Percentiles rank a stretch among this genome's conserved stretches.
Evolutionary conservation across 2,888 invertebrate genomes (phyloP).

Genomic region (Eupithecia dodoneata): DNA sequence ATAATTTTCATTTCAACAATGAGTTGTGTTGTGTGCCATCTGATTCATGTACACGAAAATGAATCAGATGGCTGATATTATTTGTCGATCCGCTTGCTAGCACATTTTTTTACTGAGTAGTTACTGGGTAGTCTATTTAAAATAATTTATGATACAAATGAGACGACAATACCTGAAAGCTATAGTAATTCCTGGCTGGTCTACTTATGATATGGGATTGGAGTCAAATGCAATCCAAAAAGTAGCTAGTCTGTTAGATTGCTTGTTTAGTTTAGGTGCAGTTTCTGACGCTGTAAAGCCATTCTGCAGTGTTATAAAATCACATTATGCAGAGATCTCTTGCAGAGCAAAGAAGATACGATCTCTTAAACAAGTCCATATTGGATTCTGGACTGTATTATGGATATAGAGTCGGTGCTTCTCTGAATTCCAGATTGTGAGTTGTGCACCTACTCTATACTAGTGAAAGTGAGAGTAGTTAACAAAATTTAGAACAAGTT

Average conservation of each 20-base stretch:
- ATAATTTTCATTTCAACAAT: too few species aligned
- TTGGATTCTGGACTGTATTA: constrained; percentile 12
- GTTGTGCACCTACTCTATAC: constrained; percentile 25
- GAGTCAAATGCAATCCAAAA: constrained; percentile 29
- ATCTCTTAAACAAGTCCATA: constrained; percentile 19
- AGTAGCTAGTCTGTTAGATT: constrained; percentile 32
- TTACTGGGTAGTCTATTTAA: not conserved
- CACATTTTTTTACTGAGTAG: not conserved
- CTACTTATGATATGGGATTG: not conserved
- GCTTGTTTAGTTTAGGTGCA: constrained; percentile 32
- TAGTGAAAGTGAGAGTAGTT: constrained; percentile 31
- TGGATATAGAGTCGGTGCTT: constrained; percentile 31
- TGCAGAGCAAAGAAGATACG: constrained; percentile 29
- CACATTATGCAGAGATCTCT: constrained; percentile 30
- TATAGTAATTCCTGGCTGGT: not conserved
- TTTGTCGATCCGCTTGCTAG: not conserved
- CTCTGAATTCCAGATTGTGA: constrained; percentile 24
- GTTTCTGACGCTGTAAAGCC: constrained; percentile 31
- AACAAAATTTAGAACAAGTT: constrained; percentile 20
- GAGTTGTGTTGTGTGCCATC: too few species aligned
- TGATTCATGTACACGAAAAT: not conserved
- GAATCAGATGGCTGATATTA: not conserved
- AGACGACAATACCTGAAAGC: not conserved
- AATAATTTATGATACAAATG: not conserved
- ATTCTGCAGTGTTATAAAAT: constrained; percentile 36